Evolutionary conservation across 2,888 invertebrate genomes (phyloP), one percentile per base, ranked within the genome.

Genomic region (Hemicrepidius hirtus): DNA sequence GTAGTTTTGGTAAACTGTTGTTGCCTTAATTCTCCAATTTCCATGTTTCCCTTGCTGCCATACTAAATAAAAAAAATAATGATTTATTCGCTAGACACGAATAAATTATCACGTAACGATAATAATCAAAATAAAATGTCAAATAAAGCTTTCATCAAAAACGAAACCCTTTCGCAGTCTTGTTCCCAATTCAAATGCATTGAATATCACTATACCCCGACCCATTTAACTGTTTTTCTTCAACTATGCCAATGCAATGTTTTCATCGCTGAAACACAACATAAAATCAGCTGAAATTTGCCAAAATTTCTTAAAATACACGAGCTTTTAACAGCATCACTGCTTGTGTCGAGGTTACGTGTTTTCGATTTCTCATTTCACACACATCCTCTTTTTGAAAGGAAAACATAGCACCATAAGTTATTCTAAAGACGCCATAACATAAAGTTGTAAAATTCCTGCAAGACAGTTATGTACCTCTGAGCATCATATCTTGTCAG

Each of bases 151-250:
- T 24, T 24, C 24, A 24, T 24, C 24, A 24, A 5, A 24, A 24
- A 24, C 24, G 24, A 24, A 24, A 24, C 24, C 3, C 24, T 24
- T 24, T 24, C 32, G 53, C 53, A 53, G 28, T 53, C 53, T n/a
- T 12, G 53, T 53, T 53, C 53, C 32, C 16, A 18, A 49, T 50
- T 37, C 21, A 53, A 53, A 40, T 65, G 53, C 50, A 50, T 9
- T 32, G 53, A 65, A 53, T 40, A 65, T 21, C 35, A 49, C 13
- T 37, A 32, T 53, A 40, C n/a, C n/a, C n/a, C 35, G 53, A 53
- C 64, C 64, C 50, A 53, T 20, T 35, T 65, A 65, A 49, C 37
- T 53, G 64, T 65, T 53, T 53, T 40, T 32, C 64, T 21, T 53
- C 18, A 20, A n/a, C 64, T 21, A 24, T 50, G 64, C 46, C 46